Evolutionary conservation across 2,888 invertebrate species (phyloP), one percentile per base, ranked within the genome.

Genomic region (Drosophila diplacantha): DNA sequence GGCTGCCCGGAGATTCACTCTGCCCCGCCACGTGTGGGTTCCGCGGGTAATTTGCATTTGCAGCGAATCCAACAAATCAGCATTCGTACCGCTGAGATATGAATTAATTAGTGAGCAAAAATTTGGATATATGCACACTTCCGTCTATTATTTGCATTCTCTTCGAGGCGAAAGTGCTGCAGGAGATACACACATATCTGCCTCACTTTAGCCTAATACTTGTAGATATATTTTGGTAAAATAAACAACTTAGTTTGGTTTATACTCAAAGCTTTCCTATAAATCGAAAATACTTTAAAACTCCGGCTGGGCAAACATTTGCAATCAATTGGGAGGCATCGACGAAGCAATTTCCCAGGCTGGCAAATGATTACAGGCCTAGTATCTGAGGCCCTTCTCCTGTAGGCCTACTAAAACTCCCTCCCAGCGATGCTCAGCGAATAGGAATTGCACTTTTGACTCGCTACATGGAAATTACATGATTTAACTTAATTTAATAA

Each of bases 401-500:
- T 34, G 26, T 29, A 32, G 16, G 7, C 39, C 60, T 50, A 31
- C 34, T 50, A 29, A 18, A 43, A 32, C 59, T 41, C 44, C 51
- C 34, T 22, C 69, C 70, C 67, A 6, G 22, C 62, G 69, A 18
- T 73, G 63, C 63, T 62, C 65, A 51, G 24, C 29, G 43, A 16
- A 41, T 68, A 63, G 73, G 74, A 78, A 69, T 68, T 83, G 83
- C 80, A 77, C 82, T 82, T 83, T 83, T 80, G 84, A 83, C 79
- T 83, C 47, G 76, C 62, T 74, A 74, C 83, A 77, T 72, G 83
- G 72, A 80, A 80, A 80, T 80, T 80, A 84, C 80, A 83, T 82
- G 80, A 80, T 80, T 80, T 80, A 80, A 80, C 84, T 80, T 80
- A 80, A 80, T 80, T 80, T 80, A 80, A 80, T 80, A 80, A 80